Base-by-base conservation (phyloP, 2,797 vertebrate genomes). In the Cygnus olor region DNA sequence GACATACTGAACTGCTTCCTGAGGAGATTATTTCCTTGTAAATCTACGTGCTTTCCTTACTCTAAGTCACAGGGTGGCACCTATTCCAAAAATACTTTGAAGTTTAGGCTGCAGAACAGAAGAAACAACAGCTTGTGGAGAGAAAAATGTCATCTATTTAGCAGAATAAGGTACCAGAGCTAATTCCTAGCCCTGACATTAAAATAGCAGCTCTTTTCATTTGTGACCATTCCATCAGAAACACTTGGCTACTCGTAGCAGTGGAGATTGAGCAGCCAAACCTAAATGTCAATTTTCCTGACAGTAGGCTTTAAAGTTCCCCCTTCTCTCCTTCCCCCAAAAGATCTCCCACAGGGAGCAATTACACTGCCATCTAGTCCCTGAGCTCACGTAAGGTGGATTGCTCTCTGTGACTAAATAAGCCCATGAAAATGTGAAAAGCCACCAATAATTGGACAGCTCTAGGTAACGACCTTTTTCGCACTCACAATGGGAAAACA, bases 11-110 rank as follows among this genome's bases (percentile, higher is more conserved):
- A 38, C n/a, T 58, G 3, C 32, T 81, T 60, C 54, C 72, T n/a
- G 28, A 61, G 9, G 22, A 86, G 28, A 6, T 2, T 80, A 5
- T 7, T 27, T 66, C 11, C 72, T 57, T 53, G 27, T 36, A 63
- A 81, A 60, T 16, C n/a, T 64, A 10, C 9, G 11, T 34, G 11
- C 4, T 81, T 71, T 76, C 51, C 73, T 71, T 38, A 49, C 9
- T n/a, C 4, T 21, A 42, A 83, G 17, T 71, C 49, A 40, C 19
- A 38, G 30, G 2, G 6, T 0, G 0, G 13, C 10, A 4, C 56
- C 44, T 8, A 27, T 14, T 57, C 34, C 9, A 3, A 2, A 9
- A 2, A 24, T 2, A 27, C 56, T 73, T 90, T 78, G 34, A 56
- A 57, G 28, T 64, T 68, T 19, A 68, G 9, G 44, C 53, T 60